Percentiles rank a stretch among this genome's conserved stretches.
phyloP scores from a whole-genome alignment of 2,113 vertebrate genomes.

The Kryptolebias marmoratus region DNA sequence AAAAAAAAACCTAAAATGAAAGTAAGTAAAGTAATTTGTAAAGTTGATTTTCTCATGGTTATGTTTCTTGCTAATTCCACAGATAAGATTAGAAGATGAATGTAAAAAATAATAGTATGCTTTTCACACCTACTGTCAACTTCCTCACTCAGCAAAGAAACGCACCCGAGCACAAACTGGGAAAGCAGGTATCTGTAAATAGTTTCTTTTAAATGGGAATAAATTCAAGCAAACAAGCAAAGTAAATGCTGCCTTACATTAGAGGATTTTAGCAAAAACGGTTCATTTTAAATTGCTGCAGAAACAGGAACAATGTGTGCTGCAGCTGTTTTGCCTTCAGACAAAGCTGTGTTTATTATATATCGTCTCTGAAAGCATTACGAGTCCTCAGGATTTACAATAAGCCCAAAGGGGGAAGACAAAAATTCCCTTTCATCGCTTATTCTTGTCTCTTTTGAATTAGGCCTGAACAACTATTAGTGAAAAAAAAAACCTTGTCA shows the following conservation, averaged over 20 bases:
- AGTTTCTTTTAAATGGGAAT: background rate
- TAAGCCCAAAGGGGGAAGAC: slow-evolving; percentile 6
- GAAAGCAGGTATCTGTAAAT: background rate
- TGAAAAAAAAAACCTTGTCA: slow-evolving; percentile 1
- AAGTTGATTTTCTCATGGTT: too few species aligned
- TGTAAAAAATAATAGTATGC: background rate
- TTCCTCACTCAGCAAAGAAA: background rate
- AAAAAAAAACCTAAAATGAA: too few species aligned
- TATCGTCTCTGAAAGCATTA: slow-evolving; percentile 32
- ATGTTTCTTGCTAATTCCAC: background rate
- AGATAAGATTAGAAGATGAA: background rate
- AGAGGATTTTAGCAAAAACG: slow-evolving; percentile 10
- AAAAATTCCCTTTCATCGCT: slow-evolving; percentile 24
- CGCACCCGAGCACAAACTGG: background rate
- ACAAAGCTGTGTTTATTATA: slow-evolving; percentile 28
- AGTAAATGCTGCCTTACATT: slow-evolving; percentile 5
- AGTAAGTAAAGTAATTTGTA: too few species aligned
- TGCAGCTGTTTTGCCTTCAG: slow-evolving; percentile 64
- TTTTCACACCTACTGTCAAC: background rate
- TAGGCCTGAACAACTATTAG: slow-evolving; percentile 20
- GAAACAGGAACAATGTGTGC: slow-evolving; percentile 18
- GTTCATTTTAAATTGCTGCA: slow-evolving; percentile 6
- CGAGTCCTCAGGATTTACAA: slow-evolving; percentile 30
- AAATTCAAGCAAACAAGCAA: background rate
- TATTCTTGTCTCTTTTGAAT: slow-evolving; percentile 27